Percentiles rank a stretch among this genome's conserved stretches.
These are phyloP conservation scores for Cephus rjabovi DNA, from an alignment of 2,888 invertebrate genomes.

Conservation along the genomic window DNA sequence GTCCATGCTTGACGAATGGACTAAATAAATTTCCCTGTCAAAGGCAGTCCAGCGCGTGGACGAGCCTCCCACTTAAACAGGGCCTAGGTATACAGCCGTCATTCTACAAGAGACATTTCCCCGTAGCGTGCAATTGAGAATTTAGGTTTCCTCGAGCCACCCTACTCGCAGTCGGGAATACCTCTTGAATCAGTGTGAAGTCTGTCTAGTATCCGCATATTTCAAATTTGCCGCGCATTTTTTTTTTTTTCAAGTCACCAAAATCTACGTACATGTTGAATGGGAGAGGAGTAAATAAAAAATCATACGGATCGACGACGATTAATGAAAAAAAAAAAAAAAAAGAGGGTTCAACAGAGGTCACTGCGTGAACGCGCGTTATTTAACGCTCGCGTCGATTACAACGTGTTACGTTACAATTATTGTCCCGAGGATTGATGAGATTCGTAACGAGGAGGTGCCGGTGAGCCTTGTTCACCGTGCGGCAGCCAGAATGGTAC, in stretches of 20 bases:
- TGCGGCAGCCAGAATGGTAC: constrained; percentile 49
- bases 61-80: no score
- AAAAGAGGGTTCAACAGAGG: not conserved
- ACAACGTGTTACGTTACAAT: not conserved
- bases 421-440: not conserved
- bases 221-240: not conserved
- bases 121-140: not conserved
- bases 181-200: not conserved
- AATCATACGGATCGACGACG: not conserved
- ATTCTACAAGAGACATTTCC: not conserved
- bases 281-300: not conserved
- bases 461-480: constrained; percentile 32
- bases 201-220: not conserved
- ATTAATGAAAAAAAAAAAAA: not conserved
- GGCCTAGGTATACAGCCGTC: not conserved
- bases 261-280: not conserved
- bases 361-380: not conserved
- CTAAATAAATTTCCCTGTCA: not conserved
- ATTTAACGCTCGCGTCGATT: not conserved
- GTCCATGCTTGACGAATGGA: not conserved
- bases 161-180: not conserved
- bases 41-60: not conserved
- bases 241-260: not conserved
- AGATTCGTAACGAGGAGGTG: not conserved
- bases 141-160: not conserved